These are phyloP conservation scores for Anoplopoma fimbria DNA, from an alignment of 2,113 vertebrate genomes.

Conservation along the genomic window DNA sequence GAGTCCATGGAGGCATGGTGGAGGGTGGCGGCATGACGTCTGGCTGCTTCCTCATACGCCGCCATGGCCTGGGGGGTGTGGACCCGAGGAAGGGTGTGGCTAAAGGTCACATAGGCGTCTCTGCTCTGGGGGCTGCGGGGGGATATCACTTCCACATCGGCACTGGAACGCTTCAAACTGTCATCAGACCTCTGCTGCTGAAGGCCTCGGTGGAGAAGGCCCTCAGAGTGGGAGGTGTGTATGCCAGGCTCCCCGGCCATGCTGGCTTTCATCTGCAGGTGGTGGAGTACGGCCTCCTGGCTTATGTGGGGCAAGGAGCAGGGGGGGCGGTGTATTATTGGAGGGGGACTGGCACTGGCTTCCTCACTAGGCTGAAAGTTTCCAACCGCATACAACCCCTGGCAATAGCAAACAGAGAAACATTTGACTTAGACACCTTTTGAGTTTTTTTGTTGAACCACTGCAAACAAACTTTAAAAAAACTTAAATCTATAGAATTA, in stretches of 20 bases:
- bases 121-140: constrained; percentile 58
- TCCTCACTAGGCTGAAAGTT: constrained; percentile 95
- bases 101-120: constrained; percentile 90
- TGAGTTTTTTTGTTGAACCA: background rate
- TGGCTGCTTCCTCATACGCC: constrained; percentile 88
- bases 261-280: constrained; percentile 90
- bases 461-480: background rate
- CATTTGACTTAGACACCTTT: background rate
- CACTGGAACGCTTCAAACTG: constrained; percentile 87
- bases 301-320: constrained; percentile 90
- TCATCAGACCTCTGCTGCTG: constrained; percentile 88
- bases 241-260: constrained; percentile 76
- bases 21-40: constrained; percentile 88
- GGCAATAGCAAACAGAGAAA: background rate
- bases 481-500: background rate
- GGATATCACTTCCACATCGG: constrained; percentile 65
- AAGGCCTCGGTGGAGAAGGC: constrained; percentile 89
- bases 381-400: constrained; percentile 96
- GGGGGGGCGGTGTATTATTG: constrained; percentile 82
- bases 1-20: constrained; percentile 95
- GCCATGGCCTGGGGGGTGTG: constrained; percentile 87
- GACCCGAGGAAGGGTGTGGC: constrained; percentile 95
- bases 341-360: constrained; percentile 62
- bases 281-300: constrained; percentile 88
- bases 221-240: constrained; percentile 86